phyloP scores from a whole-genome alignment of 2,888 invertebrate species.

The Acronicta leporina region DNA sequence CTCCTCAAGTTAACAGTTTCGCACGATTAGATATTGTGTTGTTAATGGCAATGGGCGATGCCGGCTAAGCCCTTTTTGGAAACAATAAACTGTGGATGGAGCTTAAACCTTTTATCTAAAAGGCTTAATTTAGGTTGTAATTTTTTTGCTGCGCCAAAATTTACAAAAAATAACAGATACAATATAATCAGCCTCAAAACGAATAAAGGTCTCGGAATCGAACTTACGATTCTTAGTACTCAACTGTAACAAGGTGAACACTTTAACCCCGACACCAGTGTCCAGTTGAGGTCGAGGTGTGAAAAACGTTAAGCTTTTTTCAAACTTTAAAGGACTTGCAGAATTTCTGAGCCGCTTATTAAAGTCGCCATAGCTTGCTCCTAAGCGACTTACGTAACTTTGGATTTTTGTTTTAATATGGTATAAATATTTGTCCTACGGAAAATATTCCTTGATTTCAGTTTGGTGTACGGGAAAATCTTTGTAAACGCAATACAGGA shows the following conservation, averaged over 20 bases:
- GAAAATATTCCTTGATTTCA: too few relatives aligned
- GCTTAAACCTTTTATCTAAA: slow-evolving; percentile 8
- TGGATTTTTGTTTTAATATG: too few relatives aligned
- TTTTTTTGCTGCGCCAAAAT: too few relatives aligned
- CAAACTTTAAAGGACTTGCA: slow-evolving; percentile 16
- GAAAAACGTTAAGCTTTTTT: slow-evolving; percentile 11
- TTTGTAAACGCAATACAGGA: too few relatives aligned
- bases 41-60: slow-evolving; percentile 44
- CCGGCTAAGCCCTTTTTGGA: slow-evolving; percentile 22
- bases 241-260: too few relatives aligned
- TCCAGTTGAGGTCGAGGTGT: neutral
- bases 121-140: neutral
- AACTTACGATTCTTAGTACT: too few relatives aligned
- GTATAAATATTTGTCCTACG: too few relatives aligned
- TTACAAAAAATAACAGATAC: too few relatives aligned
- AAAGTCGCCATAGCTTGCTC: neutral
- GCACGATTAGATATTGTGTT: slow-evolving; percentile 55
- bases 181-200: too few relatives aligned
- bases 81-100: slow-evolving; percentile 27
- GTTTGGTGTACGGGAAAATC: too few relatives aligned
- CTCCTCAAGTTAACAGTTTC: slow-evolving; percentile 50
- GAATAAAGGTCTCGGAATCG: too few relatives aligned
- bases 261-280: too few relatives aligned
- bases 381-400: neutral
- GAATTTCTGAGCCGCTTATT: neutral